Percentiles rank a stretch among this genome's conserved stretches.
Conservation (phyloP, 2,113 vertebrate species). For the Limanda limanda region DNA sequence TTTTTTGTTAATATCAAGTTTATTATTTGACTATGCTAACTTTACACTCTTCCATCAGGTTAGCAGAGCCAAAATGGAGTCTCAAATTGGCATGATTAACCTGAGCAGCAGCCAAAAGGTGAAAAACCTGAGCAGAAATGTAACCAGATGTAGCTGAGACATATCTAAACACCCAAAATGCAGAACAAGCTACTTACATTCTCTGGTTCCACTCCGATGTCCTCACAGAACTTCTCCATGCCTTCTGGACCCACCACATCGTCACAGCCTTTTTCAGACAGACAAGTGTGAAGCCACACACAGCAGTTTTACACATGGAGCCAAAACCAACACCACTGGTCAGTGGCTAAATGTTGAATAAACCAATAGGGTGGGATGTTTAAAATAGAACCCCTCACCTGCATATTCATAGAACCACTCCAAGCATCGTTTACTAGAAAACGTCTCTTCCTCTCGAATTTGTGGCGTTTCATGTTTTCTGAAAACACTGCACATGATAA, state of each 20-base stretch:
- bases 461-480: constrained; percentile 94
- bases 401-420: constrained; percentile 99
- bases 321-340: background rate
- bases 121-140: background rate
- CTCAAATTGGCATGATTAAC: background rate
- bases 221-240: constrained; percentile 99
- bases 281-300: constrained; percentile 18
- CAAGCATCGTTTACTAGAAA: constrained; percentile 97
- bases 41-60: background rate
- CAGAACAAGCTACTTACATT: constrained; percentile 85
- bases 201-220: constrained; percentile 98
- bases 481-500: constrained; percentile 87
- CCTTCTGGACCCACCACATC: constrained; percentile 97
- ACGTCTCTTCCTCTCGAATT: constrained; percentile 94
- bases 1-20: background rate
- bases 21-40: too few species aligned
- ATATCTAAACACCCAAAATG: background rate
- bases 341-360: background rate
- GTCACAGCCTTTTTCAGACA: constrained; percentile 86
- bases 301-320: background rate
- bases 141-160: background rate
- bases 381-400: constrained; percentile 78
- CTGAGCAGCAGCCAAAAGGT: background rate
- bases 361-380: background rate
- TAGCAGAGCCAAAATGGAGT: background rate